Base-by-base conservation (phyloP, 2,888 invertebrate genomes). In the Epiblema foenella region DNA sequence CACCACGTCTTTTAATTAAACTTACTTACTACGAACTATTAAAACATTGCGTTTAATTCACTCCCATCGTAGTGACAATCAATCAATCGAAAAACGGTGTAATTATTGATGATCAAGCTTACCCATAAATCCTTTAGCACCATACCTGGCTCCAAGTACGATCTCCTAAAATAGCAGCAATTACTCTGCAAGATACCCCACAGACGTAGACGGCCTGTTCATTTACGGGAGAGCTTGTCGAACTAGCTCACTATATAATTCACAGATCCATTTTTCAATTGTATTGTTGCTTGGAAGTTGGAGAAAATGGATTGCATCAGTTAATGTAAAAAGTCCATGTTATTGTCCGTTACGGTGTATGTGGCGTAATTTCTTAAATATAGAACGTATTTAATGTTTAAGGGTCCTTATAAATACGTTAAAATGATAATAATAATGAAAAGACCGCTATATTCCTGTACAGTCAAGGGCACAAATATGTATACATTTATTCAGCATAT, bases 141-240 rank as follows among this genome's bases (percentile, higher is more conserved):
- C 29, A 24, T 33, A 57, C 56, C 56, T 57, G 33, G 33, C 37
- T 20, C 8, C 12, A 20, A n/a, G 46, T 60, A 60, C n/a, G 67
- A 37, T 20, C 46, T 62, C 73, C 76, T 62, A 74, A 85, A 83
- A 85, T 87, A 88, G 88, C 65, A 76, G 77, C 91, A 89, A 90
- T 90, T 89, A 88, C 89, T 89, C 85, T 73, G 65, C 75, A 74
- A 75, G 68, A 74, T 74, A 70, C 60, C 70, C 78, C 76, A 62
- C 75, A 77, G 78, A 78, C 76, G 76, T 74, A 77, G 78, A 78
- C 76, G 76, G 81, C 72, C 82, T 75, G 89, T 87, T 90, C 89
- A 89, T 90, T 89, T 87, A 82, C 85, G 81, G 86, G 83, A 91
- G 81, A 91, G 90, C 91, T 83, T 83, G 81, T 86, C 87, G 81